Percentiles rank a stretch among this genome's conserved stretches.
Conservation (phyloP, 2,888 invertebrate genomes). For the Bimastos eiseni region DNA sequence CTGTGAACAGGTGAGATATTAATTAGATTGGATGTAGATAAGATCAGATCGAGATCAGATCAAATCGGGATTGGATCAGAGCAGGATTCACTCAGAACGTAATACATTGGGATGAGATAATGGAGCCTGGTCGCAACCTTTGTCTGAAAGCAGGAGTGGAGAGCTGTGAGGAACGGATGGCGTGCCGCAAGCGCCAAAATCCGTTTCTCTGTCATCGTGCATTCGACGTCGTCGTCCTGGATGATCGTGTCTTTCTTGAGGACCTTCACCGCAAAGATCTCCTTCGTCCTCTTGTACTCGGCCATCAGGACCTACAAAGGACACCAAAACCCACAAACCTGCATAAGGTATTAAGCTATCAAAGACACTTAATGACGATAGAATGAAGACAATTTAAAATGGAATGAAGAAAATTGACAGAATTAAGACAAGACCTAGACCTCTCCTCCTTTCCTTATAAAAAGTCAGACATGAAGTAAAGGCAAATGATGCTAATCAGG, state of each 20-base stretch:
- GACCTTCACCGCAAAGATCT: constrained; percentile 75
- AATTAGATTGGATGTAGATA: background rate
- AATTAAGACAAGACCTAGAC: too few relatives aligned
- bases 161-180: constrained; percentile 95
- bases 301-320: constrained; percentile 80
- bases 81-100: too few relatives aligned
- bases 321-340: background rate
- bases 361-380: background rate
- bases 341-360: background rate
- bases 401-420: too few relatives aligned
- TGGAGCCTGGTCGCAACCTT: constrained; percentile 68
- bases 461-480: too few relatives aligned
- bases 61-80: background rate
- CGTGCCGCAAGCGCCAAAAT: constrained; percentile 94
- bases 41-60: background rate
- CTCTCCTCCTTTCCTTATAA: too few relatives aligned
- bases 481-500: too few relatives aligned
- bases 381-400: too few relatives aligned
- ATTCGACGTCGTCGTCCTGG: constrained; percentile 98
- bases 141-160: constrained; percentile 96
- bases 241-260: constrained; percentile 96
- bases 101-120: background rate
- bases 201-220: constrained; percentile 96
- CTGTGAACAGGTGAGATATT: background rate
- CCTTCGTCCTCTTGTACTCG: constrained; percentile 87